Conservation (phyloP, 2,888 invertebrate species). For the Portevinia maculata region DNA sequence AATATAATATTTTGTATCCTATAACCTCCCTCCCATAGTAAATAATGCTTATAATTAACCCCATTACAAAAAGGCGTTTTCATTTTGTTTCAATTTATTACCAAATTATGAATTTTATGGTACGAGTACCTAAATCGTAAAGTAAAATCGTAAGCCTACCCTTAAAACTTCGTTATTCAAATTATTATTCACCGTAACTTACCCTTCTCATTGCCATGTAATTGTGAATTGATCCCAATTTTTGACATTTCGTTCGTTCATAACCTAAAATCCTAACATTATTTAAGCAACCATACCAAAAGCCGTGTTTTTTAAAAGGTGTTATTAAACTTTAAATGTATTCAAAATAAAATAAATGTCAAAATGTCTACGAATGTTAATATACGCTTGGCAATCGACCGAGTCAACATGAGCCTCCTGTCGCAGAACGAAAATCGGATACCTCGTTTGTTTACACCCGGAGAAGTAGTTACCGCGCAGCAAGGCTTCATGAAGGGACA, state of each 20-base stretch:
- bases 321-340: not conserved
- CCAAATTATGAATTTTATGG: too few species aligned
- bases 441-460: constrained; percentile 91
- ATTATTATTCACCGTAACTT: not conserved
- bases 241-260: constrained; percentile 14
- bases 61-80: too few species aligned
- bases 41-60: too few species aligned
- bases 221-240: constrained; percentile 23
- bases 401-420: constrained; percentile 84
- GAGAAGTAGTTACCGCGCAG: constrained; percentile 92
- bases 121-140: too few species aligned
- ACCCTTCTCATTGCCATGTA: not conserved
- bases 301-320: constrained; percentile 3
- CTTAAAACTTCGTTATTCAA: too few species aligned
- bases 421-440: constrained; percentile 83
- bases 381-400: constrained; percentile 86
- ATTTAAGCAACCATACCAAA: constrained; percentile 41
- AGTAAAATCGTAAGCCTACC: too few species aligned
- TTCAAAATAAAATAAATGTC: not conserved
- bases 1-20: too few species aligned
- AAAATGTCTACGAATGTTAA: constrained; percentile 83
- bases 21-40: too few species aligned
- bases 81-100: too few species aligned
- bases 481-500: constrained; percentile 90
- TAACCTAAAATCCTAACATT: constrained; percentile 25